Base-by-base conservation (phyloP, 2,888 invertebrate genomes). In the Alsophila aescularia region DNA sequence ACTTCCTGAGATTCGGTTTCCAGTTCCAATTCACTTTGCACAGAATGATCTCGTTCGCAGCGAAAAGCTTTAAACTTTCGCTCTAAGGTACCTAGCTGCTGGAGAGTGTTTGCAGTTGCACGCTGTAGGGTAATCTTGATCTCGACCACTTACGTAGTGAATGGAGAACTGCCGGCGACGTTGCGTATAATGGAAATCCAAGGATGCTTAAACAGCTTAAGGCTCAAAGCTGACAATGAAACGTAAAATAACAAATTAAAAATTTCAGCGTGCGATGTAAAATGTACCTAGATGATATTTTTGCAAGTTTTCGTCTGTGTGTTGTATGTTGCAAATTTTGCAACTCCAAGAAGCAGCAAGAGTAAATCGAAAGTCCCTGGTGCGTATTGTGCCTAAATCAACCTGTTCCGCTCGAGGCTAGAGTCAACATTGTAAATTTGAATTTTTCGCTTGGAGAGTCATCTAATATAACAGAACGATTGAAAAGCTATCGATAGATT, bases 1-100 rank as follows among this genome's bases (percentile, higher is more conserved):
- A 64, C 64, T 66, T 69, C 62, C 58, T 52, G 62, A 60, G 56
- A 66, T 62, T 64, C 42, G 52, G 58, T 48, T 52, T 56, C 51
- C 60, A 60, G 64, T 67, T 61, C 61, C 37, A 51, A 61, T 58
- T 62, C 58, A 65, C 64, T 67, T 51, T 50, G 29, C 21, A 42
- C 15, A n/a, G 34, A 49, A 49, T 62, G 53, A 39, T 50, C 29
- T 34, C 57, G 21, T 55, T 45, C 39, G 49, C 47, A 21, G 45
- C 10, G 35, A 52, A 37, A 45, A 14, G 31, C 36, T 60, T 57
- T 58, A 45, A 50, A 49, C 41, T 57, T 59, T 41, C 21, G 60
- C 60, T 21, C 21, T 60, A 51, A 60, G 56, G 42, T 57, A 37
- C n/a, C n/a, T n/a, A n/a, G n/a, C n/a, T n/a, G 31, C 49, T 18